phyloP scores from a whole-genome alignment of 2,113 vertebrate genomes.

The Tyto alba region DNA sequence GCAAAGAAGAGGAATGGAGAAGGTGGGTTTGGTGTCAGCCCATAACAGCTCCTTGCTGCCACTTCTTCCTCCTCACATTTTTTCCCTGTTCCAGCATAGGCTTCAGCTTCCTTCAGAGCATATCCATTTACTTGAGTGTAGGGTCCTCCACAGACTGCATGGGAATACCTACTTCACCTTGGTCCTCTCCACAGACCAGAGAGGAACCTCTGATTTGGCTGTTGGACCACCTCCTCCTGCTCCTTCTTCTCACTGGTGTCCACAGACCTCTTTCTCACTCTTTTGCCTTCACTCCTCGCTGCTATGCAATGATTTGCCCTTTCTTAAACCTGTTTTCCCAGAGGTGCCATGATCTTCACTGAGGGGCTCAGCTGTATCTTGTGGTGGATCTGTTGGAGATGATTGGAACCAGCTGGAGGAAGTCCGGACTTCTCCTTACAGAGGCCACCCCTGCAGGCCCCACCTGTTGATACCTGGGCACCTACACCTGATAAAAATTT shows the following conservation, averaged over 20 bases:
- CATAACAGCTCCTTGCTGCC: background rate
- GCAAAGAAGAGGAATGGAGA: background rate
- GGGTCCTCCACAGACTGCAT: background rate
- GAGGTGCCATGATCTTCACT: background rate
- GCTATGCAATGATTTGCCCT: background rate
- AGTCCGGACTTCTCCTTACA: accelerated
- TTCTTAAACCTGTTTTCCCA: background rate
- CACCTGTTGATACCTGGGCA: background rate
- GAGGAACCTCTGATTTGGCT: background rate
- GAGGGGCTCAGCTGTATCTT: background rate
- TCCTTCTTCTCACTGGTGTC: background rate
- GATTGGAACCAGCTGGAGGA: background rate
- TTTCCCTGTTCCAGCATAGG: background rate
- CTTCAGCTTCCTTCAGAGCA: background rate
- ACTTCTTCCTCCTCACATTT: background rate
- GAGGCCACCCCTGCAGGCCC: background rate
- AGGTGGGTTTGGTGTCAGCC: background rate
- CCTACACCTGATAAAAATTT: background rate
- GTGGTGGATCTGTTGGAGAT: background rate
- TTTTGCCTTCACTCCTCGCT: background rate
- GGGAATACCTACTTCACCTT: background rate
- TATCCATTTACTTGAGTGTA: background rate
- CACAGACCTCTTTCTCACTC: background rate
- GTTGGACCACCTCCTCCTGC: background rate
- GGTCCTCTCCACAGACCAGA: background rate